Evolutionary conservation across 2,797 vertebrate species (phyloP).

Genomic region (Aplochiton taeniatus): DNA sequence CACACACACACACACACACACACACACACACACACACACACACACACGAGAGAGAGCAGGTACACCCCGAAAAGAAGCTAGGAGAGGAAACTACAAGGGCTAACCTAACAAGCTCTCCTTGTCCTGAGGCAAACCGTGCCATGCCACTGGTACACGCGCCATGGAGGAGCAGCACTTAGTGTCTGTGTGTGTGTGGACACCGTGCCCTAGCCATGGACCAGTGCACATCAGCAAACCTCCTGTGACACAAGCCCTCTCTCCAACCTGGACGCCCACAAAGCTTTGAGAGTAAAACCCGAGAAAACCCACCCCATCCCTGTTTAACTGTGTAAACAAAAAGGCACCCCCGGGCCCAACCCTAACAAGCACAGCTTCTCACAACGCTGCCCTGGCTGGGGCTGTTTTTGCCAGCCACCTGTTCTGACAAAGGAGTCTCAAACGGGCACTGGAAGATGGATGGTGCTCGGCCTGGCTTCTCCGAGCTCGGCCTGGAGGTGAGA

Average conservation of each 20-base stretch:
- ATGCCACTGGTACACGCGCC: slow-evolving; percentile 1
- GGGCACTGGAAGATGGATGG: not conserved
- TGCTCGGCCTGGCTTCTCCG: not conserved
- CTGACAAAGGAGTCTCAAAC: slow-evolving; percentile 5
- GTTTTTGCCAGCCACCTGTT: not conserved
- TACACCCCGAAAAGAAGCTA: slow-evolving; percentile 6
- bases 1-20: not conserved
- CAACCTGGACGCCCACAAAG: too few species aligned
- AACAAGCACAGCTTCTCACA: too few species aligned
- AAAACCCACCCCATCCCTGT: too few species aligned
- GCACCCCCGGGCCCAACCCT: too few species aligned
- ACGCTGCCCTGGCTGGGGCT: too few species aligned
- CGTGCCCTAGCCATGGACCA: not conserved
- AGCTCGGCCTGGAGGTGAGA: slow-evolving; percentile 9
- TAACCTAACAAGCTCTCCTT: slow-evolving; percentile 37
- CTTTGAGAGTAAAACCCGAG: too few species aligned
- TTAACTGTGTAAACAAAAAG: too few species aligned
- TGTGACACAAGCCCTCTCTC: not conserved
- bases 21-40: slow-evolving; percentile 10
- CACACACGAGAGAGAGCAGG: slow-evolving; percentile 9
- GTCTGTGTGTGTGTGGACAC: not conserved
- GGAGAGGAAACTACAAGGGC: slow-evolving; percentile 29
- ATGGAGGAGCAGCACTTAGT: not conserved
- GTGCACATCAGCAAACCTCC: not conserved
- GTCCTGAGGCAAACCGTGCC: slow-evolving; percentile 25